Evolutionary conservation across 2,113 vertebrate genomes (phyloP), one percentile per base, ranked within the genome.

Genomic region (Ageneiosus marmoratus): DNA sequence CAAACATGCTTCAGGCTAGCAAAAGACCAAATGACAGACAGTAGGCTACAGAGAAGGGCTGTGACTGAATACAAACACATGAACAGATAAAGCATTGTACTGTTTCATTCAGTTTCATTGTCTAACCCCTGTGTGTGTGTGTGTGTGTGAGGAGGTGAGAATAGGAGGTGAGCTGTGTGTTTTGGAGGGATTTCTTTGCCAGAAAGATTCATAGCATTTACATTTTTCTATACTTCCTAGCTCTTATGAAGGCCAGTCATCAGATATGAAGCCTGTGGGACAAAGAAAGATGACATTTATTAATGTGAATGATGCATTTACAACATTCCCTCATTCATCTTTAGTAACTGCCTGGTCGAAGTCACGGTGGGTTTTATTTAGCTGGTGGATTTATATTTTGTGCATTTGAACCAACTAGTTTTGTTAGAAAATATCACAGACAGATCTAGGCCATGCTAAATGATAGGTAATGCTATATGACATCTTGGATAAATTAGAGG

Each of bases 1-100:
- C 90, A 90, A 73, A 86, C 86, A 10, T 18, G 56, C 51, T 86
- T 85, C 83, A 60, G 51, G 41, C 20, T 37, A 44, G 69, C 32
- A 74, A 32, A 50, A 18, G 5, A 50, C 18, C 22, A 44, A 44
- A 27, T 0, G 5, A 55, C 60, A 46, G 6, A 78, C 55, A 44
- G n/a, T 41, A 75, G 27, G 4, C 29, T 56, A 53, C 50, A 55
- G n/a, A 75, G 48, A 34, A 22, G 37, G 15, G 37, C 15, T 27
- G 13, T 41, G 37, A 77, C 18, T 37, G 20, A 37, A 55, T 55
- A 37, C 51, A 76, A 55, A 10, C 18, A 50, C 70, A 48, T 27
- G 44, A 27, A 53, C 29, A 55, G 48, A 72, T n/a, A n/a, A 72
- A 46, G 29, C 18, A 22, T 34, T 76, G 8, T 12, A 10, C n/a